Percentiles rank a stretch among this genome's conserved stretches.
phyloP scores from a whole-genome alignment of 1,140 invertebrate species.

The Hypothenemus hampei region DNA sequence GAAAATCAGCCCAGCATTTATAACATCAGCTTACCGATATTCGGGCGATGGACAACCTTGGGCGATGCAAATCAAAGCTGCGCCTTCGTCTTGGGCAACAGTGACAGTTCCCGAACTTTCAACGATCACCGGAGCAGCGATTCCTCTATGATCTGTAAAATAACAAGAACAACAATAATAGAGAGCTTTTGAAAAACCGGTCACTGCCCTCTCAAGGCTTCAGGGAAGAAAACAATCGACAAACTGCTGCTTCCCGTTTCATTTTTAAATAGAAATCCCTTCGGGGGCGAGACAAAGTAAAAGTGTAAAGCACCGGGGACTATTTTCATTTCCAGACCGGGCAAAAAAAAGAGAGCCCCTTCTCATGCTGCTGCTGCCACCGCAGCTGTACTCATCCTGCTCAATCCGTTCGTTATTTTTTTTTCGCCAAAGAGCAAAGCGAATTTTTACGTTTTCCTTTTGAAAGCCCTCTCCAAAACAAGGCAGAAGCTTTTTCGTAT shows the following conservation, averaged over 20 bases:
- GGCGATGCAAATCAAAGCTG: conserved; percentile 66
- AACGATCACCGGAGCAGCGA: conserved; percentile 61
- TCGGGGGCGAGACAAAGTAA: conserved; percentile 3
- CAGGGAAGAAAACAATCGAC: neutral
- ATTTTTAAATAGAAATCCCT: conserved; percentile 10
- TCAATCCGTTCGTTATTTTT: neutral
- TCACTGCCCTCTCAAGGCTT: neutral
- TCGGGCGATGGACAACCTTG: conserved; percentile 69
- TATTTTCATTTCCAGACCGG: conserved; percentile 5
- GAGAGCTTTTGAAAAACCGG: neutral
- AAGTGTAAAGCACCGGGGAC: conserved; percentile 1
- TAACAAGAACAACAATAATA: neutral
- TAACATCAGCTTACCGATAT: conserved; percentile 66
- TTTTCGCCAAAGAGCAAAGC: neutral
- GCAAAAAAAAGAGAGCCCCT: too few relatives aligned
- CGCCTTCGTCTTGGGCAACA: conserved; percentile 68
- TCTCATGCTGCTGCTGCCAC: too few relatives aligned
- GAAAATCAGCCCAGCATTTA: too few relatives aligned
- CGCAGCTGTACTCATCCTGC: too few relatives aligned
- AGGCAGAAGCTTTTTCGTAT: conserved; percentile 7
- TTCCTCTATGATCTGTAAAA: conserved; percentile 60
- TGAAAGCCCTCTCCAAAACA: neutral
- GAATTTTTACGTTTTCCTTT: conserved; percentile 3
- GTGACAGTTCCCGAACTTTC: conserved; percentile 63
- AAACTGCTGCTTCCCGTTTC: neutral